Conservation (phyloP, 64 coral and sea anemone genomes). For the Stichodactyla helianthus region DNA sequence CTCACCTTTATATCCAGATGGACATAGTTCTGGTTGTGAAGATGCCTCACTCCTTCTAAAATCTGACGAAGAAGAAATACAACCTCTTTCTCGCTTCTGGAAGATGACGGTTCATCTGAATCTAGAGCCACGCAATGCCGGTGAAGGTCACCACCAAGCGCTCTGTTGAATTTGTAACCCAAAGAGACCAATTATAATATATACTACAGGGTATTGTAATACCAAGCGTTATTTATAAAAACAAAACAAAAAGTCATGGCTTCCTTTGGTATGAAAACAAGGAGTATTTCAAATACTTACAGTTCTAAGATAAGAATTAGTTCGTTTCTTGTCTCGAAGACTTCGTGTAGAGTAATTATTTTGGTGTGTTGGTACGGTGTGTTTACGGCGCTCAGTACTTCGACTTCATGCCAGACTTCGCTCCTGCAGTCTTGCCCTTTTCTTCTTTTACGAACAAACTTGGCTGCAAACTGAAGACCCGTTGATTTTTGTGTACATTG, state of each 20-base stretch:
- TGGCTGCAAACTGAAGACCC: slow-evolving; percentile 78
- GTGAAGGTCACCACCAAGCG: slow-evolving; percentile 86
- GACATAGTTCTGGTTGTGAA: slow-evolving; percentile 69
- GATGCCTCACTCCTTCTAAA: slow-evolving; percentile 78
- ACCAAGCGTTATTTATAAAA: slow-evolving; percentile 21
- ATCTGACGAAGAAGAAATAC: slow-evolving; percentile 85
- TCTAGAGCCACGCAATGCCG: slow-evolving; percentile 84
- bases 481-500: slow-evolving; percentile 64
- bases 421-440: slow-evolving; percentile 89
- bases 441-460: slow-evolving; percentile 93
- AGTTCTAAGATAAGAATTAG: slow-evolving; percentile 89
- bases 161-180: slow-evolving; percentile 62
- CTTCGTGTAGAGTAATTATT: slow-evolving; percentile 73
- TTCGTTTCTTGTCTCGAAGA: slow-evolving; percentile 86
- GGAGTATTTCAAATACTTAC: slow-evolving; percentile 35
- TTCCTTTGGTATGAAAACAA: background rate
- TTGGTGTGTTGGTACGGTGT: slow-evolving; percentile 70
- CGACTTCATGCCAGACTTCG: slow-evolving; percentile 93
- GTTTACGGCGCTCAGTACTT: slow-evolving; percentile 70
- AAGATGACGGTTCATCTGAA: slow-evolving; percentile 66
- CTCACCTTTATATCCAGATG: slow-evolving; percentile 88
- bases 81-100: slow-evolving; percentile 88
- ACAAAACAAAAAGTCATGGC: background rate
- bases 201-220: slow-evolving; percentile 4
- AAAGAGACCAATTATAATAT: slow-evolving; percentile 47